These are phyloP conservation scores for Enteromius afrohamiltoni DNA, from an alignment of 2,797 vertebrate species.

Conservation along the genomic window DNA sequence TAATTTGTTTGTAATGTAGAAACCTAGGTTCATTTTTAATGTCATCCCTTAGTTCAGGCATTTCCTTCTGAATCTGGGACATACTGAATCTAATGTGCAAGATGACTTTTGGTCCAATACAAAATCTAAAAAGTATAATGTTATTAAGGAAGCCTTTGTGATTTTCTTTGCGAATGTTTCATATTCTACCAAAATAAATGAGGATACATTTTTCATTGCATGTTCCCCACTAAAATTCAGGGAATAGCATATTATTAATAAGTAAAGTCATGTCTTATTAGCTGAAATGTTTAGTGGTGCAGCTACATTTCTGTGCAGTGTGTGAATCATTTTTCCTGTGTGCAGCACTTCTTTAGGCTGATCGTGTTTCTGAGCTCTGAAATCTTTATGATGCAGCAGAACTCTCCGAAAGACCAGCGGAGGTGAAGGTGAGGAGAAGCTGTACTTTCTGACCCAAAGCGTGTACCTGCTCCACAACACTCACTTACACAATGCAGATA, in stretches of 20 bases:
- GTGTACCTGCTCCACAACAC: background rate
- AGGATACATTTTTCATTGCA: background rate
- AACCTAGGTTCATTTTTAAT: background rate
- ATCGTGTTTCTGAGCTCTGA: conserved; percentile 73
- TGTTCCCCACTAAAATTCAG: background rate
- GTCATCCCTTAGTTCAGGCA: background rate
- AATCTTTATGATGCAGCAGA: conserved; percentile 77
- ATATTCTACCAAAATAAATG: background rate
- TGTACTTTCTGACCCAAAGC: background rate
- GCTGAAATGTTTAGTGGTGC: background rate
- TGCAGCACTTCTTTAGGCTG: conserved; percentile 66
- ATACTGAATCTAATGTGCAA: background rate
- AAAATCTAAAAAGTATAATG: background rate
- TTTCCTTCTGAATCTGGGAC: background rate
- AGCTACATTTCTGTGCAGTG: background rate
- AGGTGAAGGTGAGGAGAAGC: conserved; percentile 39
- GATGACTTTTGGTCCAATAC: background rate
- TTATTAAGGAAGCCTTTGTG: background rate
- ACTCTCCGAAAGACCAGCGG: conserved; percentile 70
- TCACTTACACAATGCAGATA: background rate
- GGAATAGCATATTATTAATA: background rate
- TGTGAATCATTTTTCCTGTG: conserved; percentile 52
- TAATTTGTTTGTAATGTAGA: background rate
- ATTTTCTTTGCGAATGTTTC: background rate
- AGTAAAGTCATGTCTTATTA: background rate